These are phyloP conservation scores for Carassius auratus DNA, from an alignment of 2,113 vertebrate species.

Conservation along the genomic window DNA sequence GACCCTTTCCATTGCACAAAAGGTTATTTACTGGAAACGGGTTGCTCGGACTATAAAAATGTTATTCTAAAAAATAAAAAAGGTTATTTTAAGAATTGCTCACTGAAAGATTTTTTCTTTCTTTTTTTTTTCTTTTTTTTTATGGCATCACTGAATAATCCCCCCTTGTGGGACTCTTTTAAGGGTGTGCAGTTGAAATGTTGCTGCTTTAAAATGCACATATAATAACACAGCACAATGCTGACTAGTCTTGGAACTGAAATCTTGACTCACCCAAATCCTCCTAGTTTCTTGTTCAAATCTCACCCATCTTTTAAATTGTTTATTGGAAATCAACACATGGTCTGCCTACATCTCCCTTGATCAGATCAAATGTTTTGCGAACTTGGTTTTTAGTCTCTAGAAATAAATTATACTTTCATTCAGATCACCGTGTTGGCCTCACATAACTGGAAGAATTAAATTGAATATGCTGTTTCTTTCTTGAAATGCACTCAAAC, in stretches of 20 bases:
- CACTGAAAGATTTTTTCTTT: not conserved
- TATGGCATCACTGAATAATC: not conserved
- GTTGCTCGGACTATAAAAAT: not conserved
- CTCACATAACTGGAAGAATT: not conserved
- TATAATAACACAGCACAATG: not conserved
- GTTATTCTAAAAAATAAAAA: not conserved
- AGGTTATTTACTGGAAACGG: not conserved
- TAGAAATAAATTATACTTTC: not conserved
- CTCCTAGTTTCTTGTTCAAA: not conserved
- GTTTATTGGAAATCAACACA: slow-evolving; percentile 18
- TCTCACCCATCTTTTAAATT: not conserved
- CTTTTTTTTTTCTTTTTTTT: not conserved
- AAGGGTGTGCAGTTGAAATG: not conserved
- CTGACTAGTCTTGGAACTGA: not conserved
- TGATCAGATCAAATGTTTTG: slow-evolving; percentile 1
- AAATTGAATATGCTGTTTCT: not conserved
- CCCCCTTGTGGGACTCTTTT: not conserved
- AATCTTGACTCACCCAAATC: not conserved
- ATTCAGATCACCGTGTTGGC: not conserved
- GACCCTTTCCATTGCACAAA: too few species aligned
- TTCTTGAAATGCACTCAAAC: not conserved
- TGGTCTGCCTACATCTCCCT: not conserved
- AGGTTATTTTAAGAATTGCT: not conserved
- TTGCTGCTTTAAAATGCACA: not conserved
- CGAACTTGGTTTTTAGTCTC: not conserved